Evolutionary conservation across 1,140 invertebrate genomes (phyloP), one percentile per base, ranked within the genome.

Genomic region (Pachyrhynchus sulphureomaculatus): DNA sequence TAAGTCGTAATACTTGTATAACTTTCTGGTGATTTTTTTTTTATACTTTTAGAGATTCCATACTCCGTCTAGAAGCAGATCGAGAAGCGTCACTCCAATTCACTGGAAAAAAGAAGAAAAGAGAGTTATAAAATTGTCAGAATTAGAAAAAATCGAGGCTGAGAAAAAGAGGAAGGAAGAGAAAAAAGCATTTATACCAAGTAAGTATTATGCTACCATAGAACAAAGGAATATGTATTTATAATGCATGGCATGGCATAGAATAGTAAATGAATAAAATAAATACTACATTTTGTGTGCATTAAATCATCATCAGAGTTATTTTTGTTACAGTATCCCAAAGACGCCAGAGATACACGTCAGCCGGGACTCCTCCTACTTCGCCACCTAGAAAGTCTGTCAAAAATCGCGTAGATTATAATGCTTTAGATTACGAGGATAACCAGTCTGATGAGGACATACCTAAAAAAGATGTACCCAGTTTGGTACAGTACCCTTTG

Each of bases 51-150:
- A 93, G 90, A 84, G 92, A 37, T 94, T 90, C 76, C 84, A 88
- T 61, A 93, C 92, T 0, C 90, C 91, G n/a, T 84, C 83, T 3
- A 71, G 82, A 58, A 91, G 90, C 10, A 81, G 90, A 26, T 92
- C 89, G 0, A 82, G 91, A 53, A 95, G 92, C 73, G 83, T 83
- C 17, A 96, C 93, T 9, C 93, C 93, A 8, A 88, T 91, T 9
- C 92, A 95, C 78, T 95, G 93, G 93, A 85, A 87, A 36, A 88
- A 92, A 74, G 93, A 90, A 51, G 90, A 93, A 76, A 83, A 86
- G 29, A 81, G 90, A 59, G 89, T 90, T 36, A 89, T 93, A 26
- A 90, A 91, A 71, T 77, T 91, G 1, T 88, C 88, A 4, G 89
- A 93, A 72, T 86, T 89, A 69, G 88, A 92, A 80, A 83, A 85